Percentiles rank a stretch among this genome's conserved stretches.
phyloP scores from a whole-genome alignment of 37 sponge, comb jelly and placozoan genomes.

The Ianthella basta region DNA sequence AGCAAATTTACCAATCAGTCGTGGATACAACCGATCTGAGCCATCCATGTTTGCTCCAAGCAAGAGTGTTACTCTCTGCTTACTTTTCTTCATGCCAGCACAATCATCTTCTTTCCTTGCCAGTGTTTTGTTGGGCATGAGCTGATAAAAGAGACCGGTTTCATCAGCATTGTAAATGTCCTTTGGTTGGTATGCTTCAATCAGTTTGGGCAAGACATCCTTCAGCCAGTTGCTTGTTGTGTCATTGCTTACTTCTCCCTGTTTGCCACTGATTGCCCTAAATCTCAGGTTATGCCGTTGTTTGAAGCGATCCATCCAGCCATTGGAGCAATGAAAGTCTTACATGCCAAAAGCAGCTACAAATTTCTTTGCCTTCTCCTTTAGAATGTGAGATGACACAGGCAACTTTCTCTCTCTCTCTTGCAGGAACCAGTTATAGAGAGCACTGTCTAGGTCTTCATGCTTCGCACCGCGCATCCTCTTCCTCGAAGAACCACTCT shows the following conservation, averaged over 20 bases:
- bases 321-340: background rate
- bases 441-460: slow-evolving; percentile 6
- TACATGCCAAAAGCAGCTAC: slow-evolving; percentile 2
- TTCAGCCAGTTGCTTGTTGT: slow-evolving; percentile 11
- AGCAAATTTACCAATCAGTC: slow-evolving; percentile 17
- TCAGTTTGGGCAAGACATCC: slow-evolving; percentile 10
- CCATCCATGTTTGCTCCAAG: slow-evolving; percentile 27
- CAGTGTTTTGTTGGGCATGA: background rate
- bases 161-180: slow-evolving; percentile 25
- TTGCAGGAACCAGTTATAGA: background rate
- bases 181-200: background rate
- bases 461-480: slow-evolving; percentile 7
- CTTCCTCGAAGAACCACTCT: background rate
- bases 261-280: background rate
- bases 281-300: slow-evolving; percentile 5
- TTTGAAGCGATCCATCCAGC: slow-evolving; percentile 15
- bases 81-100: slow-evolving; percentile 9
- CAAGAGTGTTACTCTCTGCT: slow-evolving; percentile 15
- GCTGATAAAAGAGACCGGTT: slow-evolving; percentile 23
- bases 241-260: slow-evolving; percentile 15
- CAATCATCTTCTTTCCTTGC: slow-evolving; percentile 11
- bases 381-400: background rate
- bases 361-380: slow-evolving; percentile 13
- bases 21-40: background rate
- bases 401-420: slow-evolving; percentile 8